These are phyloP conservation scores for Halichondria panicea DNA, from an alignment of 37 sponge, comb jelly and placozoan genomes.

Conservation along the genomic window DNA sequence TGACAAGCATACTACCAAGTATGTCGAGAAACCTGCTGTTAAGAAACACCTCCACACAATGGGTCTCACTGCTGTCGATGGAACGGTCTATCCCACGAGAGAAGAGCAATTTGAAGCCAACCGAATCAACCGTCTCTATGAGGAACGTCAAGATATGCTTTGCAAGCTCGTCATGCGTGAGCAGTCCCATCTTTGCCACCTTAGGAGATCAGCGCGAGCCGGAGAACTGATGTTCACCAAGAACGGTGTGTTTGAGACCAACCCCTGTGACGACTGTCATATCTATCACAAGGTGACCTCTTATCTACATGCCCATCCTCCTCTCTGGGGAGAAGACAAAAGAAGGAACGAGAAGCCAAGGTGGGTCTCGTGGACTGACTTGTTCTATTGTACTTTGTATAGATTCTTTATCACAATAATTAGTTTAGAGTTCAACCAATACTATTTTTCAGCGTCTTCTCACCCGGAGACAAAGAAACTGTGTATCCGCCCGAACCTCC, in stretches of 20 bases:
- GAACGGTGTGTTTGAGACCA: constrained; percentile 6
- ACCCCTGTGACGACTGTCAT: neutral
- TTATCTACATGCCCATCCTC: constrained; percentile 3
- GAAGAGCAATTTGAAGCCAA: constrained; percentile 15
- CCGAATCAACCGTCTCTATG: constrained; percentile 1
- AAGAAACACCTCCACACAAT: constrained; percentile 16
- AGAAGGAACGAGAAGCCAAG: constrained; percentile 4
- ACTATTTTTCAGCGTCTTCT: too few relatives aligned
- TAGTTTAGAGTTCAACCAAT: too few relatives aligned
- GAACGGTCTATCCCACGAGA: constrained; percentile 3
- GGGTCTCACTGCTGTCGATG: constrained; percentile 27
- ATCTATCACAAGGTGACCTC: constrained; percentile 15
- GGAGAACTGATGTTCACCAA: neutral
- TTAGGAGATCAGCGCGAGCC: neutral
- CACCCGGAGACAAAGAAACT: too few relatives aligned
- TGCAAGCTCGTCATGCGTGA: constrained; percentile 14
- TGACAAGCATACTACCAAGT: constrained; percentile 33
- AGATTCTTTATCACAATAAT: too few relatives aligned
- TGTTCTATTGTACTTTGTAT: neutral
- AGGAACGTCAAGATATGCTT: constrained; percentile 24
- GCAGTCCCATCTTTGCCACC: constrained; percentile 4
- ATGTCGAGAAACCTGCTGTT: constrained; percentile 8
- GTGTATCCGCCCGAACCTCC: too few relatives aligned
- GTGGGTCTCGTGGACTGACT: too few relatives aligned
- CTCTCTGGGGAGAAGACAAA: neutral